phyloP scores from a whole-genome alignment of 92 coral and sea anemone genomes.

The Epizoanthus rinbou region DNA sequence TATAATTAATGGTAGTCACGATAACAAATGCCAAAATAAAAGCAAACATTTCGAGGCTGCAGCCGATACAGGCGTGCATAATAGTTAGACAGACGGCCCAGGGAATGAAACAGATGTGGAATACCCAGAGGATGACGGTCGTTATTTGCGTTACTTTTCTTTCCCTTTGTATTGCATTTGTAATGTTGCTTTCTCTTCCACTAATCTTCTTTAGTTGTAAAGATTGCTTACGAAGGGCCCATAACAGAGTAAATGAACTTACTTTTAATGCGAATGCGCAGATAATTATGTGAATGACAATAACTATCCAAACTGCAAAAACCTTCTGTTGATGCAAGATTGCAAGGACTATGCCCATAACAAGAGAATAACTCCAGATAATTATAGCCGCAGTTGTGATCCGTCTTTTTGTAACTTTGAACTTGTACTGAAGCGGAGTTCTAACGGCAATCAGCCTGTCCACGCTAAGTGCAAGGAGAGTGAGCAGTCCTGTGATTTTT shows the following conservation, averaged over 20 bases:
- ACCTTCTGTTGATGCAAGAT: background rate
- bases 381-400: background rate
- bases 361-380: slow-evolving; percentile 7
- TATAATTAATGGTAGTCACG: too few relatives aligned
- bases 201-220: background rate
- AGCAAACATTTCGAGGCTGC: background rate
- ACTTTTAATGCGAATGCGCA: background rate
- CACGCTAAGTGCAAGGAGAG: slow-evolving; percentile 15
- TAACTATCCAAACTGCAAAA: background rate
- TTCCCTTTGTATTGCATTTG: slow-evolving; percentile 8
- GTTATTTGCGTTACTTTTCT: background rate
- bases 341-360: background rate
- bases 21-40: background rate
- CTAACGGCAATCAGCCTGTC: slow-evolving; percentile 23
- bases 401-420: slow-evolving; percentile 4
- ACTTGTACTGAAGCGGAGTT: slow-evolving; percentile 35
- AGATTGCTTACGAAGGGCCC: slow-evolving; percentile 15
- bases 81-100: background rate
- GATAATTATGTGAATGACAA: background rate
- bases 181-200: background rate
- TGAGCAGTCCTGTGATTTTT: background rate
- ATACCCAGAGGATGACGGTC: background rate
- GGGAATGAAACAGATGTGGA: slow-evolving; percentile 5
- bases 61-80: background rate
- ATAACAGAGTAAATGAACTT: slow-evolving; percentile 12